Conservation (phyloP, 2,113 vertebrate genomes). For the Anoura caudifer region DNA sequence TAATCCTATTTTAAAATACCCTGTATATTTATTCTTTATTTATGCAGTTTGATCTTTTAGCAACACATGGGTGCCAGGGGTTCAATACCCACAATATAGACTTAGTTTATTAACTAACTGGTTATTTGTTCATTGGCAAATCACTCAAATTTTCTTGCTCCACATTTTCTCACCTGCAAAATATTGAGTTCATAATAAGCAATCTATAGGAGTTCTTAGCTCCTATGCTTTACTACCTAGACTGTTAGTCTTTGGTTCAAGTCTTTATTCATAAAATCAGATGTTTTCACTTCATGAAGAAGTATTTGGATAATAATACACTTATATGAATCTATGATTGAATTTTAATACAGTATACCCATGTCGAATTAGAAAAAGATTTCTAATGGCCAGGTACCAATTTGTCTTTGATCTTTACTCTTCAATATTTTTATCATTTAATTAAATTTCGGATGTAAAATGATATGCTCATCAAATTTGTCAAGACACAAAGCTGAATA, state of each 20-base stretch:
- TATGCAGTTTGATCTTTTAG: not conserved
- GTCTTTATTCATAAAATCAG: not conserved
- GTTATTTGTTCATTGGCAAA: not conserved
- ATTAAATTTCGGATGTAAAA: not conserved
- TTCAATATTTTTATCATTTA: not conserved
- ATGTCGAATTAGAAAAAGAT: not conserved
- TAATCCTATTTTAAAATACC: not conserved
- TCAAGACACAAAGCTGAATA: not conserved
- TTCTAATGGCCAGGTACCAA: not conserved
- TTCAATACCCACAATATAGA: not conserved
- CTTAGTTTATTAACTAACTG: not conserved
- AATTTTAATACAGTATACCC: not conserved
- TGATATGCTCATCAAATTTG: not conserved
- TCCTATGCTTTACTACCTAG: not conserved
- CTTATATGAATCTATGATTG: not conserved
- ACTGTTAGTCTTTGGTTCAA: not conserved
- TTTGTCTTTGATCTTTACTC: not conserved
- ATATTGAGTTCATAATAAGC: not conserved
- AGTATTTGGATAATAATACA: not conserved
- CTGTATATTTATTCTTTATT: not conserved
- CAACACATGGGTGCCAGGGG: not conserved
- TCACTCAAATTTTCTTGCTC: not conserved
- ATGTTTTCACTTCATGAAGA: not conserved
- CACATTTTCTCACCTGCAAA: not conserved
- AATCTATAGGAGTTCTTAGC: not conserved